Evolutionary conservation across 23 tunicate species (phyloP).

Genomic region (Aplidium turbinatum): DNA sequence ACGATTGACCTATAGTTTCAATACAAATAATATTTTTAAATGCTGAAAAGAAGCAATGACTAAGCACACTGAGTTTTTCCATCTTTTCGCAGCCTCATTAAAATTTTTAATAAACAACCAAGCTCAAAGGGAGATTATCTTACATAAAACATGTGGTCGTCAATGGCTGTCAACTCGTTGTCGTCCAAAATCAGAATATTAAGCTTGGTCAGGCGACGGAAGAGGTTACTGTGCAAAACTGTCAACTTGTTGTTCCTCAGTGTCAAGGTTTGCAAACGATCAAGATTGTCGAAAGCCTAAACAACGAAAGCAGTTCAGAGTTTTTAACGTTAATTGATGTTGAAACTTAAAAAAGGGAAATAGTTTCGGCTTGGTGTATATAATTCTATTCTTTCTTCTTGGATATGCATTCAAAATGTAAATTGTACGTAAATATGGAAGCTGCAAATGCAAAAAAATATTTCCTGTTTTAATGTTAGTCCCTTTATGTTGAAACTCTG

Average conservation of each 20-base stretch:
- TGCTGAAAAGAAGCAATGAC: too few relatives aligned
- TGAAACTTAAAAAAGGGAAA: background rate
- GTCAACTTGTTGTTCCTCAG: conserved; percentile 61
- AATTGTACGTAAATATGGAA: too few relatives aligned
- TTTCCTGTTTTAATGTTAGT: too few relatives aligned
- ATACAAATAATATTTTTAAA: too few relatives aligned
- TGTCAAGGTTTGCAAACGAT: conserved; percentile 58
- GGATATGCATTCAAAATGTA: too few relatives aligned
- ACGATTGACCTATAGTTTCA: too few relatives aligned
- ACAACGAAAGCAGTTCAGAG: background rate
- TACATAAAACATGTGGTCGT: conserved; percentile 45
- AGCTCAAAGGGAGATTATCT: background rate
- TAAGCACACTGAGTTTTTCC: too few relatives aligned
- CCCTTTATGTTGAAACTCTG: too few relatives aligned
- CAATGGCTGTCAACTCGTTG: conserved; percentile 48
- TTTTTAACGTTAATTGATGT: too few relatives aligned
- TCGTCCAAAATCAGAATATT: conserved; percentile 87
- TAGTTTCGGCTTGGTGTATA: background rate
- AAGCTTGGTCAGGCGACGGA: conserved; percentile 48
- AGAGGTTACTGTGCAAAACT: conserved; percentile 25
- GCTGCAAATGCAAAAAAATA: too few relatives aligned
- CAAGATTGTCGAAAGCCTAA: conserved; percentile 50
- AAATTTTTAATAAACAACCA: background rate
- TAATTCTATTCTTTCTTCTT: background rate
- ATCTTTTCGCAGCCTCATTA: background rate